phyloP scores from a whole-genome alignment of 30 jellyfish, hydroid and myxozoan species.

The Cassiopea xamachana region DNA sequence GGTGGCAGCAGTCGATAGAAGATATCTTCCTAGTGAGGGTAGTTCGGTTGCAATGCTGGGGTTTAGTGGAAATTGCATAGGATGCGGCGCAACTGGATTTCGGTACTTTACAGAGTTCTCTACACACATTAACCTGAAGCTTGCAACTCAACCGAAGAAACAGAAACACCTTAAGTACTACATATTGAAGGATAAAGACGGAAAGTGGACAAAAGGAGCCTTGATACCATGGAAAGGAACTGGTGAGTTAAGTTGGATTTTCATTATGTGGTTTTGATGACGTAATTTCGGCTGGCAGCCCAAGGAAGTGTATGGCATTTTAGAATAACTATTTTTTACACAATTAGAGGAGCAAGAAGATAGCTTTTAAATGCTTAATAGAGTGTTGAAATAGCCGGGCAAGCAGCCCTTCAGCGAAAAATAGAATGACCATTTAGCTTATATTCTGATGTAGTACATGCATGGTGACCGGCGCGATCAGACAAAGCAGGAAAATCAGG shows the following conservation, averaged over 20 bases:
- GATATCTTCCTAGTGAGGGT: constrained; percentile 87
- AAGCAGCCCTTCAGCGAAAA: too few species aligned
- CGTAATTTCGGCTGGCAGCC: too few species aligned
- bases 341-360: too few species aligned
- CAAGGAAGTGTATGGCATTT: too few species aligned
- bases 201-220: constrained; percentile 89
- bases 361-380: too few species aligned
- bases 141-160: constrained; percentile 93
- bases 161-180: constrained; percentile 87
- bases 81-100: constrained; percentile 96
- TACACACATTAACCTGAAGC: constrained; percentile 82
- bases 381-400: too few species aligned
- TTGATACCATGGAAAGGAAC: constrained; percentile 95
- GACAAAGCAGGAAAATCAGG: too few species aligned
- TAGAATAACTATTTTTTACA: too few species aligned
- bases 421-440: too few species aligned
- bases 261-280: background rate
- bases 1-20: constrained; percentile 85
- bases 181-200: constrained; percentile 71
- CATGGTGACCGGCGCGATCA: too few species aligned
- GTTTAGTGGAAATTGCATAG: constrained; percentile 88
- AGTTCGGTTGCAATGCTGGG: constrained; percentile 86
- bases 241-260: constrained; percentile 27
- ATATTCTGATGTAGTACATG: too few species aligned
- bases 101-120: constrained; percentile 90